phyloP scores from a whole-genome alignment of 2,797 vertebrate genomes.

The Prunella strophiata region DNA sequence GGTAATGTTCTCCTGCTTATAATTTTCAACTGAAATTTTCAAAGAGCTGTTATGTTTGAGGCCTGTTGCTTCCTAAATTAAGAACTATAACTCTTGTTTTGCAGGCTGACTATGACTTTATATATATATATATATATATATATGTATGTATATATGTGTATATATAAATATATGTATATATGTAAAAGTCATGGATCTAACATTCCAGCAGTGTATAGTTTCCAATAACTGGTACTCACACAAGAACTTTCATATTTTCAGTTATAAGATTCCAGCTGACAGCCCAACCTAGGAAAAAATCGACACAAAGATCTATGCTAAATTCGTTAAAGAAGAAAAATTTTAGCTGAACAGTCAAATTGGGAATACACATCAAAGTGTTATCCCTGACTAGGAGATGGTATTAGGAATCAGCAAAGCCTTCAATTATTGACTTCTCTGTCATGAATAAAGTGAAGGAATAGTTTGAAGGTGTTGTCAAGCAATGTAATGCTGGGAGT shows the following conservation, averaged over 20 bases:
- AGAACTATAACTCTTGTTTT: constrained; percentile 18
- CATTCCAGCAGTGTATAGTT: constrained; percentile 4
- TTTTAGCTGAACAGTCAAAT: background rate
- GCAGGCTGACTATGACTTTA: background rate
- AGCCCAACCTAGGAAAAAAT: background rate
- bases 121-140: background rate
- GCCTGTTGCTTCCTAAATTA: constrained; percentile 25
- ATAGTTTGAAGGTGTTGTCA: constrained; percentile 55
- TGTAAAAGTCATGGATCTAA: background rate
- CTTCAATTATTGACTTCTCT: constrained; percentile 49
- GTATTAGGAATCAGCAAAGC: constrained; percentile 31
- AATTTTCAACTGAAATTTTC: background rate
- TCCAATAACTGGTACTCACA: background rate
- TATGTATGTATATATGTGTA: too few relatives aligned
- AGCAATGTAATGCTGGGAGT: constrained; percentile 27
- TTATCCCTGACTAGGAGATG: background rate
- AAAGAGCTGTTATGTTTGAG: background rate
- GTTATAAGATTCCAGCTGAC: constrained; percentile 17
- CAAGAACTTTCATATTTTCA: background rate
- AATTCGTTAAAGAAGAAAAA: constrained; percentile 23
- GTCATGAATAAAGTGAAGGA: constrained; percentile 13
- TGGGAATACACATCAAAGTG: background rate
- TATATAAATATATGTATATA: background rate
- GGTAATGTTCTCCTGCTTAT: background rate
- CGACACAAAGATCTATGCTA: background rate